Evolutionary conservation across 1,140 invertebrate species (phyloP).

Genomic region (Euwallacea similis): DNA sequence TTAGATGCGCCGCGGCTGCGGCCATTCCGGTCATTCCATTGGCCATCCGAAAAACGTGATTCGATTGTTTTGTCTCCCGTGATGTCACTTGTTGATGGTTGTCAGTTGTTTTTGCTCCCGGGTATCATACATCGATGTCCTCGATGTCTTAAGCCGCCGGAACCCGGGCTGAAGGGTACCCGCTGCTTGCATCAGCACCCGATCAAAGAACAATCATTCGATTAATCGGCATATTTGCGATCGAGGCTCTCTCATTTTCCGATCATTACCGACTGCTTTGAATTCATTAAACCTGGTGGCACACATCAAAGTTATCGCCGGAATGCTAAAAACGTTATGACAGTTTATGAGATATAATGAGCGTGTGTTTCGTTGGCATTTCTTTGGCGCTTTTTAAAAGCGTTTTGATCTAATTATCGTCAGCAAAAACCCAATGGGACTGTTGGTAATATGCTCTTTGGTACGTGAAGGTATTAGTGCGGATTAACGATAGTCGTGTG

Average conservation of each 20-base stretch:
- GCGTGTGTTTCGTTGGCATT: conserved; percentile 31
- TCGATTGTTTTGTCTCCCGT: conserved; percentile 35
- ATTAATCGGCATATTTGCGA: conserved; percentile 33
- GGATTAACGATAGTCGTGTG: conserved; percentile 9
- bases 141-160: not conserved
- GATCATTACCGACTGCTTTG: conserved; percentile 35
- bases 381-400: conserved; percentile 34
- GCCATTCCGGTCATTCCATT: conserved; percentile 32
- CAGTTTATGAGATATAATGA: conserved; percentile 39
- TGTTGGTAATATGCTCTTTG: conserved; percentile 32
- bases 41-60: conserved; percentile 20
- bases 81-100: conserved; percentile 30
- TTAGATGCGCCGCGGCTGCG: conserved; percentile 34
- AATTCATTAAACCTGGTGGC: conserved; percentile 38
- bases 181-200: too few species aligned
- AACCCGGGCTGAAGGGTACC: too few species aligned
- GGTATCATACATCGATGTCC: not conserved
- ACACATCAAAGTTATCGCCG: conserved; percentile 30
- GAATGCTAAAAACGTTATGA: conserved; percentile 37
- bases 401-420: conserved; percentile 37
- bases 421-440: conserved; percentile 31
- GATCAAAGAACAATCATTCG: conserved; percentile 11
- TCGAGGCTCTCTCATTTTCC: conserved; percentile 27
- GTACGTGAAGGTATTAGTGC: conserved; percentile 31
- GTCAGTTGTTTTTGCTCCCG: conserved; percentile 22